Evolutionary conservation across 2,888 invertebrate species (phyloP), one percentile per base, ranked within the genome.

Genomic region (Aphodius sticticus): DNA sequence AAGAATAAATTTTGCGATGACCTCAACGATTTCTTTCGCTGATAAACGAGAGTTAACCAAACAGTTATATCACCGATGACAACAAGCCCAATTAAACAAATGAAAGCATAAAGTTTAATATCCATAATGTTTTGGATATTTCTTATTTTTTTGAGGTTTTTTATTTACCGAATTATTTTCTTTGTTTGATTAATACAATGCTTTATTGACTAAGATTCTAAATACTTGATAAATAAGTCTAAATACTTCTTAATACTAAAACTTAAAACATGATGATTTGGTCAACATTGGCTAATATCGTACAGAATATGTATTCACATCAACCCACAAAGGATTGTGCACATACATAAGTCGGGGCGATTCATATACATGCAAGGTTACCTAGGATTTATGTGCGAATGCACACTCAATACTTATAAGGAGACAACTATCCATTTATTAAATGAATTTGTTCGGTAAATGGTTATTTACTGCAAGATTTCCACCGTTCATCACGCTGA

Each of bases 361-460:
- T 2, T 53, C 53, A 5, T 53, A 53, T 53, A 9, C 53, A 53
- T 53, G n/a, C 74, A 74, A 74, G 74, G 74, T 35, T 74, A 4
- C 35, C 6, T 5, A n/a, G 9, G 7, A 37, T n/a, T 36, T 36
- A 74, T 74, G 35, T 74, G 37, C 15, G 74, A 74, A 74, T 36
- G 36, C 35, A 35, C 74, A 53, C 4, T 74, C 16, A 74, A 35
- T 74, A 35, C 74, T 7, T 74, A 74, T 36, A 74, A 74, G 74
- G 74, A 74, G n/a, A 37, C 36, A n/a, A 35, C 14, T 37, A 35
- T 37, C 35, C 74, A 74, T 74, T 74, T 35, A 74, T 74, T 74
- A 74, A 74, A 74, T 35, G 74, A 16, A 16, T 70, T 70, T 70
- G 36, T 74, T 74, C 36, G 15, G 74, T 36, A 74, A 74, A 74